These are phyloP conservation scores for Pterostichus madidus DNA, from an alignment of 2,888 invertebrate species.

Conservation along the genomic window DNA sequence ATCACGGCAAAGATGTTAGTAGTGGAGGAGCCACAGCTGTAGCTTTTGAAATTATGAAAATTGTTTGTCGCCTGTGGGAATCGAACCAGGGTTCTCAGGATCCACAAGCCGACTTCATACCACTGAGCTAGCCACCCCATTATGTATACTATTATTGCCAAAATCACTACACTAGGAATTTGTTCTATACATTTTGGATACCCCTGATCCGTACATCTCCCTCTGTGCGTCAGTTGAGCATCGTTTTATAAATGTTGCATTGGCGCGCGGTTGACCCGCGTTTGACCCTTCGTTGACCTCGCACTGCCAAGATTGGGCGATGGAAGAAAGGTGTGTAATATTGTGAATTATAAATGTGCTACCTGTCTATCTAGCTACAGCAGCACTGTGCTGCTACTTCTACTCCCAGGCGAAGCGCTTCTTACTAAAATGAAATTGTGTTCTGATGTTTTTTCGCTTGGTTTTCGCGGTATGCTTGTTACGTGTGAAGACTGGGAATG, in stretches of 20 bases:
- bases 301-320: background rate
- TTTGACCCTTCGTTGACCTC: slow-evolving; percentile 27
- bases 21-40: no score
- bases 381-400: background rate
- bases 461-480: background rate
- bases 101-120: no score
- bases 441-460: background rate
- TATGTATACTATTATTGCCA: no score
- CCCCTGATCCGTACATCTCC: background rate
- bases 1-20: no score
- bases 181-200: background rate
- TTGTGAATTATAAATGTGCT: slow-evolving; percentile 47
- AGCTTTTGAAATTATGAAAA: no score
- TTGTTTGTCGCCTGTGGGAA: no score
- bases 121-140: no score
- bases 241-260: slow-evolving; percentile 47
- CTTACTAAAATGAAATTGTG: slow-evolving; percentile 40
- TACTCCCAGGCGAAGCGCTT: background rate
- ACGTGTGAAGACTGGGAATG: slow-evolving; percentile 8
- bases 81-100: no score
- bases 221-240: slow-evolving; percentile 31
- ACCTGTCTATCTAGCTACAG: background rate
- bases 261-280: slow-evolving; percentile 29
- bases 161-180: no score
- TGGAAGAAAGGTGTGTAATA: slow-evolving; percentile 50